Percentiles rank a stretch among this genome's conserved stretches.
Evolutionary conservation across 1,140 invertebrate genomes (phyloP).

Genomic region (Cotesia glomerata): DNA sequence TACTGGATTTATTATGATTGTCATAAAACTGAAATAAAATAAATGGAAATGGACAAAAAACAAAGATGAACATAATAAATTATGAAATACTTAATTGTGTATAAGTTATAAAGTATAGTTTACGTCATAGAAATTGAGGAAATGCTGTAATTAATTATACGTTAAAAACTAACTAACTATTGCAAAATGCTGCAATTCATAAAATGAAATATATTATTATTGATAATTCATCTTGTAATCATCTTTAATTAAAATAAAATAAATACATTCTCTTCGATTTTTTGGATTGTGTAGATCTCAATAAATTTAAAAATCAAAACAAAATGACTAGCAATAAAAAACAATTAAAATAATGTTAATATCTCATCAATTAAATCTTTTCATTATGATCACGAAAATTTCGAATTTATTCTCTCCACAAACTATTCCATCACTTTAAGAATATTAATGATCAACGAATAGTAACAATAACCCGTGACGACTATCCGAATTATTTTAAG

Average conservation of each 20-base stretch:
- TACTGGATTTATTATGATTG: constrained; percentile 34
- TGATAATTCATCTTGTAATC: too few species aligned
- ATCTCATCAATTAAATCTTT: constrained; percentile 11
- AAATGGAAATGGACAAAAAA: constrained; percentile 9
- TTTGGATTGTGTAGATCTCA: too few species aligned
- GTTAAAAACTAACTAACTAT: too few species aligned
- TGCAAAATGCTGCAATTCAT: too few species aligned
- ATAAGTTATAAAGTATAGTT: constrained; percentile 5
- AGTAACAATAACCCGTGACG: background rate
- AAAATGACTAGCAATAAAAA: background rate
- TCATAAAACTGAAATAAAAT: constrained; percentile 44
- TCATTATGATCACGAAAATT: background rate
- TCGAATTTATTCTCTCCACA: background rate
- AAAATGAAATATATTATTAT: too few species aligned
- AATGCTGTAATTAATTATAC: background rate
- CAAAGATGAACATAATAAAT: constrained; percentile 12
- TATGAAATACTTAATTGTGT: constrained; percentile 24
- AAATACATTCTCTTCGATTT: too few species aligned
- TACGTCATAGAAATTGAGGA: constrained; percentile 1
- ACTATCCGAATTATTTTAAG: background rate
- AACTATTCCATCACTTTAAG: background rate
- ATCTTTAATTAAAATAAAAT: too few species aligned
- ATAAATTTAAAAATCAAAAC: too few species aligned
- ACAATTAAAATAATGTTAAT: background rate
- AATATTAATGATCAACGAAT: background rate